A percentile compares a stretch with the other conserved stretches of the same genome.
Evolutionary conservation across 2,113 vertebrate genomes (phyloP).

Genomic region (Prolemur simus): DNA sequence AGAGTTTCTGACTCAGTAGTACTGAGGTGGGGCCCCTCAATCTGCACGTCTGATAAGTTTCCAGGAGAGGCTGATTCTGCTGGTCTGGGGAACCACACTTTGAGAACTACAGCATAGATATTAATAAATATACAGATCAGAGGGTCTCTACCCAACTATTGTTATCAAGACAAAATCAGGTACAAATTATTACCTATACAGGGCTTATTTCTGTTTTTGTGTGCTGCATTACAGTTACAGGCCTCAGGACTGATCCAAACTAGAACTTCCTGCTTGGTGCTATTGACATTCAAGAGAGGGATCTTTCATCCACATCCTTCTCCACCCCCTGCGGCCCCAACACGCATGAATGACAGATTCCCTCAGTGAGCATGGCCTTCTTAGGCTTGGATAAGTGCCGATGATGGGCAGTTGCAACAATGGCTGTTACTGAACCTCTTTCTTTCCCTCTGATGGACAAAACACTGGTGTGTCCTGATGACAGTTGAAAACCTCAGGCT

Average conservation of each 20-base stretch:
- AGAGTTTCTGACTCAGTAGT: not conserved
- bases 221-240: not conserved
- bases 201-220: not conserved
- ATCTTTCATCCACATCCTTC: not conserved
- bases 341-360: not conserved
- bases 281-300: not conserved
- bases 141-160: not conserved
- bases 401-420: not conserved
- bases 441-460: not conserved
- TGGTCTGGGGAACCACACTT: not conserved
- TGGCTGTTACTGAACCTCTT: not conserved
- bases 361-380: not conserved
- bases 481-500: not conserved
- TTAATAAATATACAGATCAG: conserved; percentile 11
- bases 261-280: conserved; percentile 20
- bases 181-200: not conserved
- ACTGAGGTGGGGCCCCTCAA: not conserved
- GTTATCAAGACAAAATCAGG: conserved; percentile 15
- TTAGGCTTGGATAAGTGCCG: not conserved
- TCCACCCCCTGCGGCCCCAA: not conserved
- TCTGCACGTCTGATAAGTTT: not conserved
- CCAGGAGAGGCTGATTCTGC: not conserved
- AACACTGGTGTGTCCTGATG: not conserved
- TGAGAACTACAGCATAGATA: not conserved
- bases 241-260: not conserved